Evolutionary conservation across 2,113 vertebrate genomes (phyloP).

Genomic region (Emydura subglobosa): DNA sequence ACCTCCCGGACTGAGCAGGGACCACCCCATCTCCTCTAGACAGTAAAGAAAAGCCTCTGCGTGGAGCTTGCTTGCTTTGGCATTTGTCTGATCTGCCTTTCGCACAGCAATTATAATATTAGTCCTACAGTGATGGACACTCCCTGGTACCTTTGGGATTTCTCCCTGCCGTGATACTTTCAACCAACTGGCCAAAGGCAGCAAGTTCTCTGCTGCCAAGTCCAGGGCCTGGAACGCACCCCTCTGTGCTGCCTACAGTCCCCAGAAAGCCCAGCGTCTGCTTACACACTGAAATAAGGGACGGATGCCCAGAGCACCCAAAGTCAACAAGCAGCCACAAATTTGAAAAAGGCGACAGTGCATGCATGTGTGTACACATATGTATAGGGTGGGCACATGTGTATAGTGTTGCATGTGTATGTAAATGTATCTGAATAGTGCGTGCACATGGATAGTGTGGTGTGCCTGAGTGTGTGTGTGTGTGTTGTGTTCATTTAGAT

Average conservation of each 20-base stretch:
- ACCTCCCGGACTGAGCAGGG: slow-evolving; percentile 24
- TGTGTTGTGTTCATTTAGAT: not conserved
- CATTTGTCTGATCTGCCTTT: not conserved
- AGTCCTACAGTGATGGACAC: not conserved
- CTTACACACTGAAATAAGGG: too few species aligned
- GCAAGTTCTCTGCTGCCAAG: not conserved
- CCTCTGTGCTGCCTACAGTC: not conserved
- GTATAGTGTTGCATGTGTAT: too few species aligned
- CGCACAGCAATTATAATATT: not conserved
- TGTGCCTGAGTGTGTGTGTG: not conserved
- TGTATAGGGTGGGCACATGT: not conserved
- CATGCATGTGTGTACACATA: not conserved
- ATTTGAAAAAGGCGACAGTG: too few species aligned
- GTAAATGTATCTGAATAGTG: not conserved
- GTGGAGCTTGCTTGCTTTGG: not conserved
- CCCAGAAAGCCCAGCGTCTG: not conserved
- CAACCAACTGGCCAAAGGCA: not conserved
- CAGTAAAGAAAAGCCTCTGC: not conserved
- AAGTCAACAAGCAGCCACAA: not conserved
- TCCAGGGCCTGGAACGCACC: not conserved
- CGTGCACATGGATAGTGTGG: not conserved
- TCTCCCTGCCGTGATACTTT: not conserved
- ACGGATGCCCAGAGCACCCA: too few species aligned
- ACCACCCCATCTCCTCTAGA: not conserved
- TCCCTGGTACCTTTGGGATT: not conserved